Percentiles rank a stretch among this genome's conserved stretches.
Conservation (phyloP, 2,797 vertebrate genomes). For the Spheniscus humboldti region DNA sequence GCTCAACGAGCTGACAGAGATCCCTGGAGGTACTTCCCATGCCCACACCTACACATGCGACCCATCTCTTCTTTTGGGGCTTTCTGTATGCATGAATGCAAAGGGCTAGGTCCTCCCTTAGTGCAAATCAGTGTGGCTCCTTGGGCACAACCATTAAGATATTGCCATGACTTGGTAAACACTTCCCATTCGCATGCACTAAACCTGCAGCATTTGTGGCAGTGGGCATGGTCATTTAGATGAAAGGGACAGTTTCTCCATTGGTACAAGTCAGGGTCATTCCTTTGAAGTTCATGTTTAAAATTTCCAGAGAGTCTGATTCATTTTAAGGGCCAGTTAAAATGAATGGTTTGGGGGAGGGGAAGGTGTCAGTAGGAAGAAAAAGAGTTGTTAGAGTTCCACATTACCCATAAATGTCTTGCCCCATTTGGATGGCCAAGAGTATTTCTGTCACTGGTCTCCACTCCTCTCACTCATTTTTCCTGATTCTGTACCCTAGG, state of each 20-base stretch:
- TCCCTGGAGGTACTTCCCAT: slow-evolving; percentile 83
- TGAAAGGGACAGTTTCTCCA: not conserved
- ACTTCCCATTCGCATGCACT: not conserved
- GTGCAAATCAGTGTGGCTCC: not conserved
- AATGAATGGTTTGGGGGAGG: not conserved
- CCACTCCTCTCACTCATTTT: not conserved
- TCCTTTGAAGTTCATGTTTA: not conserved
- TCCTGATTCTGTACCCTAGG: slow-evolving; percentile 63
- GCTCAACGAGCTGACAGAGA: slow-evolving; percentile 88
- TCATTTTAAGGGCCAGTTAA: not conserved
- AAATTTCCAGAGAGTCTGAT: not conserved
- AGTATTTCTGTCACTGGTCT: not conserved
- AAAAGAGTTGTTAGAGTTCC: not conserved
- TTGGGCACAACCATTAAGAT: not conserved
- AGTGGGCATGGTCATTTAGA: not conserved
- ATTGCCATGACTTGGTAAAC: not conserved
- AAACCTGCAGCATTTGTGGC: not conserved
- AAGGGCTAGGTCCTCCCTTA: not conserved
- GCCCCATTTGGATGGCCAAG: not conserved
- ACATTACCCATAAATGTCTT: accelerated
- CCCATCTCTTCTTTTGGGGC: not conserved
- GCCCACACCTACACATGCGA: not conserved
- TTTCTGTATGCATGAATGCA: not conserved
- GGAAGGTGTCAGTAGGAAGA: too few relatives aligned
- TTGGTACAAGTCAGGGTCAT: accelerated